phyloP scores from a whole-genome alignment of 2,888 invertebrate genomes.

The Andrena bicolor region DNA sequence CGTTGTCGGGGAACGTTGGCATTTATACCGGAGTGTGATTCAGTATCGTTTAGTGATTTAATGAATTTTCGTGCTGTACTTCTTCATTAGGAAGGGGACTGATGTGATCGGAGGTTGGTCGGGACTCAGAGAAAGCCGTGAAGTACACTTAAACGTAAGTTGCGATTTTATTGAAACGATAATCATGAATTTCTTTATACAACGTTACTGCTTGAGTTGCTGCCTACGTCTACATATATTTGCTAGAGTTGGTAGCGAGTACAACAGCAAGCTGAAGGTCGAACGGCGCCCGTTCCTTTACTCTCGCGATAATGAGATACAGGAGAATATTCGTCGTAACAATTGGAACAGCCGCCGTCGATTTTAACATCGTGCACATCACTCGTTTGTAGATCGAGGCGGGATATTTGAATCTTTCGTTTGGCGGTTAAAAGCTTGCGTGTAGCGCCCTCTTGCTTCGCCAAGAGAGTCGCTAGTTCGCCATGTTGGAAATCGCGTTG shows the following conservation, averaged over 20 bases:
- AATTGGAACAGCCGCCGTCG: conserved; percentile 3
- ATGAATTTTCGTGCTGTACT: neutral
- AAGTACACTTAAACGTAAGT: conserved; percentile 33
- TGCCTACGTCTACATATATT: conserved; percentile 53
- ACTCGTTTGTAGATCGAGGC: conserved; percentile 3
- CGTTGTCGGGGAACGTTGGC: too few relatives aligned
- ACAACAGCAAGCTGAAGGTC: conserved; percentile 50
- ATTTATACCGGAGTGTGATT: neutral
- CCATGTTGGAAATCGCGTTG: neutral
- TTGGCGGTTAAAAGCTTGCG: neutral
- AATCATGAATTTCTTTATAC: conserved; percentile 59
- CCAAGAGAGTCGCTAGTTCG: neutral
- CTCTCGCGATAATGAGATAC: conserved; percentile 10
- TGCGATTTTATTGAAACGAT: conserved; percentile 63
- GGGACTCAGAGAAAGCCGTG: neutral
- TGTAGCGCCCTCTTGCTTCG: neutral
- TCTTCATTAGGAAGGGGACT: neutral
- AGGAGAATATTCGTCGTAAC: conserved; percentile 10
- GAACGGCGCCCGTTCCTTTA: neutral
- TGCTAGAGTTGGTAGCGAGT: conserved; percentile 53
- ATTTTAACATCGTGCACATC: conserved; percentile 10
- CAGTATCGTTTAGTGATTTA: neutral
- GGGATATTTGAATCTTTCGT: neutral
- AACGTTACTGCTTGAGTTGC: conserved; percentile 52
- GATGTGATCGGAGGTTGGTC: neutral